A percentile compares a stretch with the other conserved stretches of the same genome.
Evolutionary conservation across 35 echinoderm and acorn worm species (phyloP).

Genomic region (Heliocidaris erythrogramma): DNA sequence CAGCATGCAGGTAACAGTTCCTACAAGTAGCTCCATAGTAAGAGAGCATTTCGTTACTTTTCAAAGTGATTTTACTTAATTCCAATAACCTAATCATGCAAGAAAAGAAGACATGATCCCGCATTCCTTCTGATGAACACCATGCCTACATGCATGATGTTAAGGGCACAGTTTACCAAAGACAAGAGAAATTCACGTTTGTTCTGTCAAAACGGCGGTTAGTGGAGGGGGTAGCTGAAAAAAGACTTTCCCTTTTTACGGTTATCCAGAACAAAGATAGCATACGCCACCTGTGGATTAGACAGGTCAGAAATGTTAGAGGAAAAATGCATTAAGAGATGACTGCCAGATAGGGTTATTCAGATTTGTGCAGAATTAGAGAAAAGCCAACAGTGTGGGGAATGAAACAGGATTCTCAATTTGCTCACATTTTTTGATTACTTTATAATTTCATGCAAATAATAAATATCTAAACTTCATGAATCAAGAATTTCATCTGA

Average conservation of each 20-base stretch:
- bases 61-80: too few relatives aligned
- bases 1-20: too few relatives aligned
- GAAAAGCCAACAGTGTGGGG: neutral
- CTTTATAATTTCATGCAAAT: neutral
- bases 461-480: neutral
- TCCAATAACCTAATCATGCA: neutral
- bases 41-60: too few relatives aligned
- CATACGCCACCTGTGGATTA: neutral
- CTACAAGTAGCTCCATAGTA: too few relatives aligned
- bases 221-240: neutral
- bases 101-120: neutral
- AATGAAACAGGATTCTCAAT: neutral
- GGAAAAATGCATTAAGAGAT: neutral
- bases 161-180: neutral
- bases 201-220: neutral
- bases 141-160: neutral
- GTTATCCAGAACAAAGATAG: slow-evolving; percentile 11
- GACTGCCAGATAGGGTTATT: neutral
- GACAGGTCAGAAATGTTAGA: neutral
- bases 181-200: neutral
- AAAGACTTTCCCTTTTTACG: neutral
- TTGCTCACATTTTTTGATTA: neutral
- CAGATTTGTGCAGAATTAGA: neutral
- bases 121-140: neutral
- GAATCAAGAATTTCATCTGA: neutral